Evolutionary conservation across 2,113 vertebrate genomes (phyloP).

Genomic region (Protomyctophum bolini): DNA sequence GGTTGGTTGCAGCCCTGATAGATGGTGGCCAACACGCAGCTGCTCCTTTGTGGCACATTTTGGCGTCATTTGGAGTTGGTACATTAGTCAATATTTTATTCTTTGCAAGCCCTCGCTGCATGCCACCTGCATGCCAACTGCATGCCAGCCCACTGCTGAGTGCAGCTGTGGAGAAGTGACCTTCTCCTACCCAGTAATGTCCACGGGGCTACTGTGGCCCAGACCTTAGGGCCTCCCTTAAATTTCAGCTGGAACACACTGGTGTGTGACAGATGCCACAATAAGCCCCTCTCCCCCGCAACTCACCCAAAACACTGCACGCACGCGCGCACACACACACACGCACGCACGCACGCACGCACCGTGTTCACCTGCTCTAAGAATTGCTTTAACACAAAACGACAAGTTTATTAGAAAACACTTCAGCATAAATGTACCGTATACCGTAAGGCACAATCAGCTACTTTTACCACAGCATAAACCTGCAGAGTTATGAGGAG

Average conservation of each 20-base stretch:
- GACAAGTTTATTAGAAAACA: conserved; percentile 65
- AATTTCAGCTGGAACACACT: conserved; percentile 62
- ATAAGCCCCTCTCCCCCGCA: conserved; percentile 47
- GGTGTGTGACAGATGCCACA: conserved; percentile 69
- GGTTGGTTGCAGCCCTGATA: no score
- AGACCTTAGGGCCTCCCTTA: conserved; percentile 10
- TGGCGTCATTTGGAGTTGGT: conserved; percentile 31
- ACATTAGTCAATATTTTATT: no score
- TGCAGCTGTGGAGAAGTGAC: conserved; percentile 57
- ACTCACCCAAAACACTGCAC: conserved; percentile 50
- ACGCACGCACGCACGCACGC: no score
- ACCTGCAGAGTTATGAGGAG: no score
- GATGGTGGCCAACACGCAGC: no score
- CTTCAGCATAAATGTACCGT: no score
- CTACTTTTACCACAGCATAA: no score
- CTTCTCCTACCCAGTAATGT: conserved; percentile 61
- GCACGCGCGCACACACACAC: background rate
- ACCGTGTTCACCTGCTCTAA: conserved; percentile 40
- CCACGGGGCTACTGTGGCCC: conserved; percentile 48
- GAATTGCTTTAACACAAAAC: conserved; percentile 46
- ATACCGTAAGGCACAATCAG: no score
- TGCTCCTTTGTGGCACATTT: background rate
- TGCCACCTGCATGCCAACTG: conserved; percentile 20
- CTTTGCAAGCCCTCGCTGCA: conserved; percentile 16
- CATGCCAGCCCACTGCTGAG: conserved; percentile 19